These are phyloP conservation scores for Littorina saxatilis DNA, from an alignment of 1,140 invertebrate species.

Conservation along the genomic window DNA sequence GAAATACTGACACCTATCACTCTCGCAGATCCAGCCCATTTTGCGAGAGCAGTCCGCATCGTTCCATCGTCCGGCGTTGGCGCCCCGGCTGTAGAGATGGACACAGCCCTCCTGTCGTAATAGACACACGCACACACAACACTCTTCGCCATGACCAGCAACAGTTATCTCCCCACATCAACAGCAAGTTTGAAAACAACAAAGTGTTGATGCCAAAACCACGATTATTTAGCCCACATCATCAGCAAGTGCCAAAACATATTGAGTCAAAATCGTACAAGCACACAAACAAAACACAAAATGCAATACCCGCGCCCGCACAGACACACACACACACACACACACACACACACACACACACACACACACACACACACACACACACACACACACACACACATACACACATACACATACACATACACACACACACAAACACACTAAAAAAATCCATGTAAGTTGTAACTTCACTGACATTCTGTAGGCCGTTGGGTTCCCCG, in stretches of 20 bases:
- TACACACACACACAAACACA: neutral
- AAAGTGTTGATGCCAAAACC: no score
- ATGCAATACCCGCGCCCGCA: no score
- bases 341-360: neutral
- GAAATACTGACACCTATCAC: neutral
- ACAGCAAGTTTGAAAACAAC: no score
- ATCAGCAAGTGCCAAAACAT: no score
- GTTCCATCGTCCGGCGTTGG: slow-evolving; percentile 13
- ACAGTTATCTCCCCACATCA: no score
- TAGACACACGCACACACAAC: no score
- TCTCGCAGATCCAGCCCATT: slow-evolving; percentile 25
- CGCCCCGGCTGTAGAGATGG: neutral
- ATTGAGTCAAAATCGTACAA: no score
- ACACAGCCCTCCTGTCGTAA: slow-evolving; percentile 12
- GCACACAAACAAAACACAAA: no score
- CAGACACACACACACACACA: no score
- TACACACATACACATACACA: neutral
- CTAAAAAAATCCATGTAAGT: no score
- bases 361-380: neutral
- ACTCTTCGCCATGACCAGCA: no score
- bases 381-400: neutral
- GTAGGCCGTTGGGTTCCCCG: neutral
- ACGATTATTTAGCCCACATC: no score
- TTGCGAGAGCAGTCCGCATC: slow-evolving; percentile 14
- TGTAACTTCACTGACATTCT: neutral